Evolutionary conservation across 1,140 invertebrate species (phyloP).

Genomic region (Musca vetustissima): DNA sequence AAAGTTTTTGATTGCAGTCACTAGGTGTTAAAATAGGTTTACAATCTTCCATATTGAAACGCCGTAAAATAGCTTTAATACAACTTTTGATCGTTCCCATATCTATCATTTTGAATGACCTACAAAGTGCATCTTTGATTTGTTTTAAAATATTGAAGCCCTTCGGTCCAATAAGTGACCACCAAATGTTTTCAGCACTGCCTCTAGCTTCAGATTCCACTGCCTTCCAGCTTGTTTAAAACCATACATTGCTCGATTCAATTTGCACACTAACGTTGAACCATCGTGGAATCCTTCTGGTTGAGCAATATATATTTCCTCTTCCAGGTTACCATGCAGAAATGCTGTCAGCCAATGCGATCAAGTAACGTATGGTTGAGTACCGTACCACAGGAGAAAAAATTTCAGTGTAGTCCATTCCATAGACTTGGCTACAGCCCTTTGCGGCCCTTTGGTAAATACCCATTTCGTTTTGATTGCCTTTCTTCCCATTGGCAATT

Average conservation of each 20-base stretch:
- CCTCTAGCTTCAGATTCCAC: too few species aligned
- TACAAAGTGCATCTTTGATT: too few species aligned
- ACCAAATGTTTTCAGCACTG: too few species aligned
- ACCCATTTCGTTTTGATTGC: slow-evolving; percentile 19
- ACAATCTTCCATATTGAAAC: slow-evolving; percentile 34
- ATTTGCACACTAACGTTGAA: too few species aligned
- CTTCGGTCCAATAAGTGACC: too few species aligned
- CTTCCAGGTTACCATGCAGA: slow-evolving; percentile 43
- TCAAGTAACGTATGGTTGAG: slow-evolving; percentile 31
- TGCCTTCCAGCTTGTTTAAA: too few species aligned
- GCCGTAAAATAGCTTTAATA: slow-evolving; percentile 28
- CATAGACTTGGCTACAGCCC: slow-evolving; percentile 37
- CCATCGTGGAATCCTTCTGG: neutral
- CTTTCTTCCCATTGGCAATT: neutral
- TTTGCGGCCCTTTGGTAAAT: slow-evolving; percentile 36
- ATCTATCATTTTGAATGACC: too few species aligned
- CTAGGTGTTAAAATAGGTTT: slow-evolving; percentile 18
- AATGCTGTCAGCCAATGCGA: slow-evolving; percentile 47
- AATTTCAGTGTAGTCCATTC: slow-evolving; percentile 40
- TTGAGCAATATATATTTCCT: slow-evolving; percentile 52
- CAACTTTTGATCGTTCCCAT: too few species aligned
- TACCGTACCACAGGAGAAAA: slow-evolving; percentile 42
- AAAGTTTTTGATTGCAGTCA: slow-evolving; percentile 15
- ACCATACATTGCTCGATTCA: too few species aligned
- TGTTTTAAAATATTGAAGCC: too few species aligned